A percentile compares a stretch with the other conserved stretches of the same genome.
phyloP scores from a whole-genome alignment of 2,888 invertebrate genomes.

The Agrotis puta region DNA sequence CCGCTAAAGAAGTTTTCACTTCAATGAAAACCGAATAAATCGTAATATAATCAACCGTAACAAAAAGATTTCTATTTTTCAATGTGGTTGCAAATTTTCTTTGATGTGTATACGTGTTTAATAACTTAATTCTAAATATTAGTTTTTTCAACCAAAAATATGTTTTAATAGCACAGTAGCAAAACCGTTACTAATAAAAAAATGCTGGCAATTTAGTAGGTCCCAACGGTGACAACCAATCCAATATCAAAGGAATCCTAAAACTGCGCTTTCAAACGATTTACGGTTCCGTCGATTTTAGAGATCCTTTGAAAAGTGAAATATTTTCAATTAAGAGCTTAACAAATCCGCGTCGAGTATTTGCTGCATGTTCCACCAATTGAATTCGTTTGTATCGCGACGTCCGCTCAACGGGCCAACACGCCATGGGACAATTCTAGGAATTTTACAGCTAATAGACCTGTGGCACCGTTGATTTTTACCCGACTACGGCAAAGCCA shows the following conservation, averaged over 20 bases:
- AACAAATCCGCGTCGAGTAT: slow-evolving; percentile 41
- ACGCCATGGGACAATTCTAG: slow-evolving; percentile 40
- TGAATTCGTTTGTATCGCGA: slow-evolving; percentile 46
- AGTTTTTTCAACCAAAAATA: neutral
- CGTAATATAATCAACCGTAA: no score
- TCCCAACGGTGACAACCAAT: neutral
- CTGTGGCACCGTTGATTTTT: slow-evolving; percentile 1
- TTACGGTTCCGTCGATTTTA: slow-evolving; percentile 16
- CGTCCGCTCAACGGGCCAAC: slow-evolving; percentile 19
- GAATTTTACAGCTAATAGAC: slow-evolving; percentile 23
- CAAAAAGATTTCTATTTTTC: no score
- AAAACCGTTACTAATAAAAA: neutral
- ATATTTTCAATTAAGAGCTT: slow-evolving; percentile 60
- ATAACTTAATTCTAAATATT: no score
- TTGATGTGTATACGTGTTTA: no score
- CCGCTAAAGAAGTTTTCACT: no score
- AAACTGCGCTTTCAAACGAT: slow-evolving; percentile 22
- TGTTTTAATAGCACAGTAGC: neutral
- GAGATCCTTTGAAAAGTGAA: slow-evolving; percentile 36
- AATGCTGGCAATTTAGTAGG: neutral
- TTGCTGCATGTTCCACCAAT: slow-evolving; percentile 32
- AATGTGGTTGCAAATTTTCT: no score
- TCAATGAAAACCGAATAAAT: no score
- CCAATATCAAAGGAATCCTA: slow-evolving; percentile 29
- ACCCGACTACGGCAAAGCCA: no score